Percentiles rank a stretch among this genome's conserved stretches.
These are phyloP conservation scores for Pemphredon lugubris DNA, from an alignment of 2,888 invertebrate species.

Conservation along the genomic window DNA sequence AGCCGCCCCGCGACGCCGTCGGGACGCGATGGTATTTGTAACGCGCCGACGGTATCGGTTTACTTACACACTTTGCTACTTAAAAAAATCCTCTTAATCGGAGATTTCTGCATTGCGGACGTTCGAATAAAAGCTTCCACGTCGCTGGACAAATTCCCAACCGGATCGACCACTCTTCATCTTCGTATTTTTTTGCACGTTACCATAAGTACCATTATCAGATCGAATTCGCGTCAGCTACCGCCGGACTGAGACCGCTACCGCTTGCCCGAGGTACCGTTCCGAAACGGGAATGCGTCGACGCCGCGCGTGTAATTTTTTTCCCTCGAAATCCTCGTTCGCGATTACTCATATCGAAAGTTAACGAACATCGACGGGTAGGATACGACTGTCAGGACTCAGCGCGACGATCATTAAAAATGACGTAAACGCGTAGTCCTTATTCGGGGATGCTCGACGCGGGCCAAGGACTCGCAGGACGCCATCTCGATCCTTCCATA, in stretches of 20 bases:
- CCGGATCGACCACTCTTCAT: neutral
- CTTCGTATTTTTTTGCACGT: neutral
- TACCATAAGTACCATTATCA: no score
- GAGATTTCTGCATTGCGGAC: neutral
- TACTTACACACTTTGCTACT: neutral
- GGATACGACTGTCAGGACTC: neutral
- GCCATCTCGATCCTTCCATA: conserved; percentile 59
- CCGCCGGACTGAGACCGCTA: no score
- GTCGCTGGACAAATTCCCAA: no score
- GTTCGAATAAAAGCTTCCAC: no score
- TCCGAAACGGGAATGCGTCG: no score
- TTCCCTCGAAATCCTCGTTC: no score
- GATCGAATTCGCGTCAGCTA: no score
- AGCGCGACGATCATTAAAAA: conserved; percentile 27
- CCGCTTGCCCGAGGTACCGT: no score
- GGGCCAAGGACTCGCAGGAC: neutral
- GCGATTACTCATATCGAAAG: conserved; percentile 14
- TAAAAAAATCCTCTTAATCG: neutral
- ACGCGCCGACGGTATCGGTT: neutral
- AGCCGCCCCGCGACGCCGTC: neutral
- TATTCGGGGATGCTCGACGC: conserved; percentile 9
- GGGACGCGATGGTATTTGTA: neutral
- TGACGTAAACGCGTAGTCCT: conserved; percentile 8
- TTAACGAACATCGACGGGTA: no score
- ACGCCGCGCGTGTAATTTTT: no score